Evolutionary conservation across 2,797 vertebrate genomes (phyloP).

Genomic region (Rhinoraja longicauda): DNA sequence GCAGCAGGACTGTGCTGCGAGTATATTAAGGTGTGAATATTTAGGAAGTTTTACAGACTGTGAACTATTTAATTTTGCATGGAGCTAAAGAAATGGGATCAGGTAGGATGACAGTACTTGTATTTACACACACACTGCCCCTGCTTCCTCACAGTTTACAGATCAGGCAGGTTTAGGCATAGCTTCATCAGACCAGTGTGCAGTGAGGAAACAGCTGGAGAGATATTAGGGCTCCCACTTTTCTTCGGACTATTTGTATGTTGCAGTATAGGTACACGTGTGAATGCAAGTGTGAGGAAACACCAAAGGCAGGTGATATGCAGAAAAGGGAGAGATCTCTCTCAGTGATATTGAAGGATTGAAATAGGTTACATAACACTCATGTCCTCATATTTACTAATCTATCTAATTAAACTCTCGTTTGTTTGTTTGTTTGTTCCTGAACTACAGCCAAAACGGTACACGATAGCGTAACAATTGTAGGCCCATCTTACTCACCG

Average conservation of each 20-base stretch:
- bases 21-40: neutral
- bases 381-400: neutral
- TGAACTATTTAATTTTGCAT: neutral
- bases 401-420: neutral
- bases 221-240: neutral
- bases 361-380: neutral
- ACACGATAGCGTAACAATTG: too few relatives aligned
- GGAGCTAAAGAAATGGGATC: neutral
- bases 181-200: neutral
- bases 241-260: neutral
- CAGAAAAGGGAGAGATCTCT: neutral
- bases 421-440: too few relatives aligned
- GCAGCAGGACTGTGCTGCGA: neutral
- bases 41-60: neutral
- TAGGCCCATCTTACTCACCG: too few relatives aligned
- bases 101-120: neutral
- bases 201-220: neutral
- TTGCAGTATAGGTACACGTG: neutral
- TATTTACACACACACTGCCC: neutral
- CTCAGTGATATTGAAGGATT: neutral
- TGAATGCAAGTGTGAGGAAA: neutral
- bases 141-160: neutral
- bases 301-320: neutral
- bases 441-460: too few relatives aligned
- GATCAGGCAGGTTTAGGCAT: neutral